A percentile compares a stretch with the other conserved stretches of the same genome.
These are phyloP conservation scores for Plectrocnemia conspersa DNA, from an alignment of 1,140 invertebrate species.

Conservation along the genomic window DNA sequence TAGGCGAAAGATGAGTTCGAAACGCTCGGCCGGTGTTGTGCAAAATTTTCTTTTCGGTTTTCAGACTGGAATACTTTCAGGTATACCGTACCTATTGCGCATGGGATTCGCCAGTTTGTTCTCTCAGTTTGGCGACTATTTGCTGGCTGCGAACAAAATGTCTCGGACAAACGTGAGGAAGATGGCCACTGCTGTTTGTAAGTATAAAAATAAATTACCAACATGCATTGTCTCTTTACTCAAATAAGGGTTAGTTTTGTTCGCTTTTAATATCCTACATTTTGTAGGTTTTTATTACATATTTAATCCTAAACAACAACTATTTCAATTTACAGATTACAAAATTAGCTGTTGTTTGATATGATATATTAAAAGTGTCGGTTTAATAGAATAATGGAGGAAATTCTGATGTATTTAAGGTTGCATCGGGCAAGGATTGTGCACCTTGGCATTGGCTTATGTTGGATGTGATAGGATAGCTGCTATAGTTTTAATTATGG, in stretches of 20 bases:
- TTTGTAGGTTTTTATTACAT: no score
- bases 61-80: conserved; percentile 62
- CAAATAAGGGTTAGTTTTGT: no score
- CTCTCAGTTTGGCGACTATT: conserved; percentile 58
- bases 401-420: conserved; percentile 37
- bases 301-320: no score
- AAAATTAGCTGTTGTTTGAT: no score
- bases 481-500: conserved; percentile 58
- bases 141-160: conserved; percentile 55
- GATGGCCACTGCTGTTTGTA: conserved; percentile 56
- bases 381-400: conserved; percentile 48
- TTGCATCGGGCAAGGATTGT: conserved; percentile 52
- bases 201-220: no score
- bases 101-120: conserved; percentile 59
- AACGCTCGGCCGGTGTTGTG: conserved; percentile 13
- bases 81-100: conserved; percentile 60
- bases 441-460: conserved; percentile 56
- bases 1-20: no score
- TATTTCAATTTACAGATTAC: conserved; percentile 14
- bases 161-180: conserved; percentile 60
- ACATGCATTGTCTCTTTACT: no score
- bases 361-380: conserved; percentile 22
- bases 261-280: no score
- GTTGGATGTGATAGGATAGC: conserved; percentile 59
- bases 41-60: conserved; percentile 30